Conservation (phyloP, 2,113 vertebrate genomes). For the Sphyrna mokarran region DNA sequence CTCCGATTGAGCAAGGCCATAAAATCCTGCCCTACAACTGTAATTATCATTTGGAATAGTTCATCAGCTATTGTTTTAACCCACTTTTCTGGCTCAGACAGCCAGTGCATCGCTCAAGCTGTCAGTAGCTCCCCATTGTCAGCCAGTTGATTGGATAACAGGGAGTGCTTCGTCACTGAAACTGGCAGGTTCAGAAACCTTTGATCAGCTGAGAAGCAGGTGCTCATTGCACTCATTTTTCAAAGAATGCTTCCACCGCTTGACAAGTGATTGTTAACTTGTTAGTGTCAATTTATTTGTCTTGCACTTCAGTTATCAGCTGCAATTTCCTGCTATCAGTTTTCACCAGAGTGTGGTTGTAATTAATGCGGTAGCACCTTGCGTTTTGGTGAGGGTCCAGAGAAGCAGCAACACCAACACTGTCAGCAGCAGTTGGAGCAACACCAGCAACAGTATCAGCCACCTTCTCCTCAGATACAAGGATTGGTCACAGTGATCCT, state of each 20-base stretch:
- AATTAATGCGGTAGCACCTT: not conserved
- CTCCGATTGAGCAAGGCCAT: too few relatives aligned
- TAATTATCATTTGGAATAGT: not conserved
- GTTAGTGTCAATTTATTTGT: not conserved
- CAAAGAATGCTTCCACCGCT: not conserved
- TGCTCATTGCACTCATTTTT: not conserved
- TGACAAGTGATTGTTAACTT: not conserved
- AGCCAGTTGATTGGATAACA: not conserved
- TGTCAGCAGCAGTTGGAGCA: not conserved
- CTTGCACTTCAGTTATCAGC: too few relatives aligned
- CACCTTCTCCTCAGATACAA: not conserved
- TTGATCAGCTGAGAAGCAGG: not conserved
- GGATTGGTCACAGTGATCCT: not conserved
- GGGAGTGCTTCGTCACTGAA: not conserved
- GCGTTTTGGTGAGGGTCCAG: too few relatives aligned
- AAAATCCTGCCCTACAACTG: too few relatives aligned
- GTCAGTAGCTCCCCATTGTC: not conserved
- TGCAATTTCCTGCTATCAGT: too few relatives aligned
- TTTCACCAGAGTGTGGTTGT: too few relatives aligned
- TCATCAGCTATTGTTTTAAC: not conserved
- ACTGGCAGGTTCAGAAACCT: not conserved
- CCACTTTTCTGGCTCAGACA: not conserved
- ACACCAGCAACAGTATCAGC: not conserved
- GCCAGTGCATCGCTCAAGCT: not conserved
- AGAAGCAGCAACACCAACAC: not conserved